Conservation (phyloP, 2,888 invertebrate genomes). For the Myathropa florea region DNA sequence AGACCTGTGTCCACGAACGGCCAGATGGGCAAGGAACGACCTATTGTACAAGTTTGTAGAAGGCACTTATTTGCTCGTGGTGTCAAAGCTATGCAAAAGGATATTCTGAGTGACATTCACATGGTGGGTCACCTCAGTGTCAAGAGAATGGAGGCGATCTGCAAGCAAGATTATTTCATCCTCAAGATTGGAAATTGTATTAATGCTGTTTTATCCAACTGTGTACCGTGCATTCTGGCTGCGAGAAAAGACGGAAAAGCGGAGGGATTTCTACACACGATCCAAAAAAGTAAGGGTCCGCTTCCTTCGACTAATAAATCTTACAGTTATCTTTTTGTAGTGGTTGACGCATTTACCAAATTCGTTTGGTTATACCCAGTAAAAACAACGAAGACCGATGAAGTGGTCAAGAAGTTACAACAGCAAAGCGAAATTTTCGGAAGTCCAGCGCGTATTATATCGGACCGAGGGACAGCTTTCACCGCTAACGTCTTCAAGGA, state of each 20-base stretch:
- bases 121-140: background rate
- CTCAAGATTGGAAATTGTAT: background rate
- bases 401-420: background rate
- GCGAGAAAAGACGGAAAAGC: background rate
- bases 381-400: conserved; percentile 10
- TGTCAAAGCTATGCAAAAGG: background rate
- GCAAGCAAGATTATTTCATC: background rate
- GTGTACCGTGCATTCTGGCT: background rate
- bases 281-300: background rate
- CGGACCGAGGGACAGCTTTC: background rate
- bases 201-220: background rate
- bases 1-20: conserved; percentile 13
- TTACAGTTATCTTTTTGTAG: background rate
- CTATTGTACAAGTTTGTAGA: background rate
- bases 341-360: background rate
- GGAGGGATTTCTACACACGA: background rate
- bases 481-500: background rate
- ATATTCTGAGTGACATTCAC: background rate
- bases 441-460: background rate
- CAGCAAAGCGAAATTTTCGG: background rate
- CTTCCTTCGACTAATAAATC: background rate
- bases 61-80: background rate
- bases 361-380: background rate
- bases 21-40: conserved; percentile 3
- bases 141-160: background rate